phyloP scores from a whole-genome alignment of 2,113 vertebrate genomes.

The Sporophila hypoxantha region DNA sequence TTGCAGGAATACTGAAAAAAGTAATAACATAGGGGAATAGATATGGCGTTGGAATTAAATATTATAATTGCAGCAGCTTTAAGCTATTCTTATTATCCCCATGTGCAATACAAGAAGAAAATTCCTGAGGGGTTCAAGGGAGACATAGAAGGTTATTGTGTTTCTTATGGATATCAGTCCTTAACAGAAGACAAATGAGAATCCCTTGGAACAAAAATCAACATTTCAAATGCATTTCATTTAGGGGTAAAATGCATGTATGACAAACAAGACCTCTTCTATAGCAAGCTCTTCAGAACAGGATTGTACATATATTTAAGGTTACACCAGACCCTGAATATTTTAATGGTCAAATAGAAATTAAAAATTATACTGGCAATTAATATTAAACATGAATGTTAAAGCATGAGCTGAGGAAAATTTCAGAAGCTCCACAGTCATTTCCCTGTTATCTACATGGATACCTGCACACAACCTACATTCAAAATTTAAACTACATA shows the following conservation, averaged over 20 bases:
- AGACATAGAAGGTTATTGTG: background rate
- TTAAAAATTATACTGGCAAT: background rate
- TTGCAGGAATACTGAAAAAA: background rate
- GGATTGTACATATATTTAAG: background rate
- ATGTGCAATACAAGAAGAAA: background rate
- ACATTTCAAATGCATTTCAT: background rate
- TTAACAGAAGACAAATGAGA: background rate
- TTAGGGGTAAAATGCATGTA: background rate
- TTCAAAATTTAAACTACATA: background rate
- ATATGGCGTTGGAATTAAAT: background rate
- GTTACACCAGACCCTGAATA: background rate
- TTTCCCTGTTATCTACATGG: background rate
- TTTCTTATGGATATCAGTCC: background rate
- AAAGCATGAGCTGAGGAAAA: background rate
- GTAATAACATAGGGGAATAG: background rate
- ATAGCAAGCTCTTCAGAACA: background rate
- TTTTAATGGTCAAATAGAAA: background rate
- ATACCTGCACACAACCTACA: fast-evolving
- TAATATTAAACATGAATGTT: background rate
- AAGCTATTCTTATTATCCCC: background rate
- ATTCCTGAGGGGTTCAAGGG: background rate
- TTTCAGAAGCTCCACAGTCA: background rate
- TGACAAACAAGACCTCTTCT: background rate
- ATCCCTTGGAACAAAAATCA: background rate
- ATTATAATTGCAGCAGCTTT: background rate